Base-by-base conservation (phyloP, 2,113 vertebrate genomes). In the Prinia subflava region DNA sequence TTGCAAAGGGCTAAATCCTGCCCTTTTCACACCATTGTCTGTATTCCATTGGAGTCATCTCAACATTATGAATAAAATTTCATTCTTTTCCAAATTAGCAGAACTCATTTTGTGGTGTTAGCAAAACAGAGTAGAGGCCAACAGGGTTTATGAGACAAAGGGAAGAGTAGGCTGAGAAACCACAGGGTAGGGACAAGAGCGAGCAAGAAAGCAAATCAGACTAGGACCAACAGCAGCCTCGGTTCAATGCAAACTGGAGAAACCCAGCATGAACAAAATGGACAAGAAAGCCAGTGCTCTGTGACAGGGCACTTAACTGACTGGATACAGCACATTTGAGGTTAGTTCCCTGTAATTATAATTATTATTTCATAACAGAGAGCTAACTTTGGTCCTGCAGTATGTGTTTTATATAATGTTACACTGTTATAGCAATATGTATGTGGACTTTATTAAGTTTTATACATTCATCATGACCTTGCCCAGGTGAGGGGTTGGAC, bases 401-500 rank as follows among this genome's bases (percentile, higher is more conserved):
- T 56, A 49, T 35, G 20, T 25, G 14, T 60, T 90, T 68, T 56
- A 14, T 49, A 21, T 59, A 46, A 50, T 8, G 2, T 62, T 82
- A 23, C 30, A 15, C 19, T 2, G 1, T n/a, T 73, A 37, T 12
- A 79, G 27, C 13, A 68, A 24, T 18, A 21, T 30, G 12, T 21
- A 13, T 10, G 6, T 10, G 6, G 4, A 11, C 21, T 83, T 82
- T 55, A 27, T 47, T 44, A 59, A 68, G 18, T 20, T n/a, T 46
- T 63, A 20, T 30, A 15, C 8, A 12, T 52, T 50, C 16, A 22
- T 30, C 33, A 56, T 47, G 27, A 31, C 31, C 33, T 56, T 27
- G 35, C 27, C 22, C 18, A 19, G 0, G 1, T 1, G 4, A 91
- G 13, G 7, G 8, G 6, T 24, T 0, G 0, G 46, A 28, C 1